Evolutionary conservation across 2,888 invertebrate species (phyloP).

Genomic region (Nesidiocoris tenuis): DNA sequence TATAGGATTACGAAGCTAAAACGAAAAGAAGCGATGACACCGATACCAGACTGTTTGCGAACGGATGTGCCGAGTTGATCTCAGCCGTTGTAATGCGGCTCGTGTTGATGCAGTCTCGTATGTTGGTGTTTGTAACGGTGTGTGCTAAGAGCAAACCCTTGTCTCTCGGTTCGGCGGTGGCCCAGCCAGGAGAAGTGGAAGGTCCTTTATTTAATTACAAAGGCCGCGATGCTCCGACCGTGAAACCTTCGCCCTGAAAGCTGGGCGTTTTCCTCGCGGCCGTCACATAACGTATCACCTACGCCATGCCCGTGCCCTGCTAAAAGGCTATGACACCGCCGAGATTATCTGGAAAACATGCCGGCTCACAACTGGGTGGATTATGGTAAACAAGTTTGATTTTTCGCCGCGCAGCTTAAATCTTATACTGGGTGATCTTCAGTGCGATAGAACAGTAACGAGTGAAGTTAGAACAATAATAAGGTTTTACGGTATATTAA

Average conservation of each 20-base stretch:
- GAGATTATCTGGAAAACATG: not conserved
- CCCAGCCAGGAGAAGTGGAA: not conserved
- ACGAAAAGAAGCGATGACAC: too few species aligned
- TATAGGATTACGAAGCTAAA: too few species aligned
- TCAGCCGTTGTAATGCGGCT: not conserved
- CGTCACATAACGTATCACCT: not conserved
- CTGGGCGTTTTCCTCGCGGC: not conserved
- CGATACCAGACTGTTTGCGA: not conserved
- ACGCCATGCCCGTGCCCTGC: not conserved
- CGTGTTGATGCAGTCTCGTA: not conserved
- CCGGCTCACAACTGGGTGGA: too few species aligned
- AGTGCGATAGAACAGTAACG: too few species aligned
- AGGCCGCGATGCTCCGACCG: not conserved
- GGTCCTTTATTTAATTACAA: not conserved
- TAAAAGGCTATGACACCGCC: not conserved
- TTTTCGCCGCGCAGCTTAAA: too few species aligned
- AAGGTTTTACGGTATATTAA: too few species aligned
- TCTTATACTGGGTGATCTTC: too few species aligned
- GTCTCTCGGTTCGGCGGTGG: not conserved
- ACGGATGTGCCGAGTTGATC: not conserved
- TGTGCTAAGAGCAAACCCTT: not conserved
- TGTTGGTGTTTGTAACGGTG: not conserved
- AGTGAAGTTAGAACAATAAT: too few species aligned
- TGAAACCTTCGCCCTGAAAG: not conserved
- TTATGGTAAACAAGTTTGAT: too few species aligned